A percentile compares a stretch with the other conserved stretches of the same genome.
Evolutionary conservation across 2,888 invertebrate species (phyloP).

Genomic region (Frankliniella fusca): DNA sequence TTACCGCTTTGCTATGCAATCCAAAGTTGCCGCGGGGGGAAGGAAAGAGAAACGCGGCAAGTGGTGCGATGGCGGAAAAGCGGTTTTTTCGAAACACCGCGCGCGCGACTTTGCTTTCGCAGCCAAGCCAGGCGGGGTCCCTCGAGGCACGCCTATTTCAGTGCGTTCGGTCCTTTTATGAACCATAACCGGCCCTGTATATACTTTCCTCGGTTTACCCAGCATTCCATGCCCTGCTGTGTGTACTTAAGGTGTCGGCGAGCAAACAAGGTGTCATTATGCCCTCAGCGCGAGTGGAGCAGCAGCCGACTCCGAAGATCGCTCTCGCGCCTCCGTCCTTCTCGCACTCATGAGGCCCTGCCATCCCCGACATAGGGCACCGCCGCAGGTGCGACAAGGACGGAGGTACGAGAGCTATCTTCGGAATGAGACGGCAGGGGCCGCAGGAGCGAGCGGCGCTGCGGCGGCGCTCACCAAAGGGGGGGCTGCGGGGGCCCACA

Average conservation of each 20-base stretch:
- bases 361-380: too few relatives aligned
- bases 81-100: neutral
- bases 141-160: neutral
- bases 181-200: slow-evolving; percentile 10
- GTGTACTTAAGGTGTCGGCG: slow-evolving; percentile 24
- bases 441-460: neutral
- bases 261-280: slow-evolving; percentile 26
- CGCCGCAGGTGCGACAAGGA: too few relatives aligned
- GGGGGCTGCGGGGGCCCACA: neutral
- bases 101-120: neutral
- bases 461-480: neutral
- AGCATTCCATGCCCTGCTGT: slow-evolving; percentile 12
- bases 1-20: neutral
- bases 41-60: neutral
- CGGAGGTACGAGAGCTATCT: too few relatives aligned
- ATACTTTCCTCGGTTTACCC: neutral
- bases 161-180: slow-evolving; percentile 5
- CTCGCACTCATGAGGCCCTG: too few relatives aligned
- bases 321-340: too few relatives aligned
- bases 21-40: neutral
- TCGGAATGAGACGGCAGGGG: too few relatives aligned
- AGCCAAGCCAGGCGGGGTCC: too few relatives aligned
- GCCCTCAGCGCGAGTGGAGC: slow-evolving; percentile 13
- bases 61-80: neutral
- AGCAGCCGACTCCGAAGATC: too few relatives aligned